A percentile compares a stretch with the other conserved stretches of the same genome.
These are phyloP conservation scores for Drosophila mercatorum DNA, from an alignment of 2,888 invertebrate species.

Conservation along the genomic window DNA sequence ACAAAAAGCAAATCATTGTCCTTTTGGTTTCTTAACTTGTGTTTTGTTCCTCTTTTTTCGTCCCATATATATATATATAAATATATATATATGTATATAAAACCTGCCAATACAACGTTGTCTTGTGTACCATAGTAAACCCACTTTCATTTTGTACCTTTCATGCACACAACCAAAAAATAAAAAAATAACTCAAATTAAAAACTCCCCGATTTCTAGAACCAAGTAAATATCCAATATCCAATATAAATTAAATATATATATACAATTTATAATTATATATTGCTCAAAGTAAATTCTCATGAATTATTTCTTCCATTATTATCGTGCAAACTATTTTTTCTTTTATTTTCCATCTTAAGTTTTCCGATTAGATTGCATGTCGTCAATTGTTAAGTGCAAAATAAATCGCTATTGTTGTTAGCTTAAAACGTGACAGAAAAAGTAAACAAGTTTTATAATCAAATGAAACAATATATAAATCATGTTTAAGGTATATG, in stretches of 20 bases:
- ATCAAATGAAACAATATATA: background rate
- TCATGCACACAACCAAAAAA: conserved; percentile 54
- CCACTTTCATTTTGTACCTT: conserved; percentile 41
- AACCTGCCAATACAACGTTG: conserved; percentile 25
- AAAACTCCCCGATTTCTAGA: conserved; percentile 54
- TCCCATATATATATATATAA: conserved; percentile 15
- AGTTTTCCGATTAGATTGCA: conserved; percentile 43
- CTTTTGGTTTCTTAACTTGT: conserved; percentile 35
- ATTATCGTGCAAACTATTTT: conserved; percentile 22
- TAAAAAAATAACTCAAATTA: conserved; percentile 26
- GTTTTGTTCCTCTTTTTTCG: conserved; percentile 43
- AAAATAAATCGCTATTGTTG: conserved; percentile 12
- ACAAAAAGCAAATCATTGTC: conserved; percentile 35
- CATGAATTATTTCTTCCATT: conserved; percentile 27
- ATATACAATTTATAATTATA: conserved; percentile 12
- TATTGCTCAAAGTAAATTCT: conserved; percentile 43
- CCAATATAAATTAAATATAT: conserved; percentile 15
- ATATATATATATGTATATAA: conserved; percentile 11
- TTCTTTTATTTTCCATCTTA: conserved; percentile 26
- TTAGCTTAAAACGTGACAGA: conserved; percentile 12
- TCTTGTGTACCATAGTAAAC: conserved; percentile 47
- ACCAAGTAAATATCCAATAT: conserved; percentile 70
- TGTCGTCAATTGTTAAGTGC: conserved; percentile 44
- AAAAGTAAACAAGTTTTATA: background rate
- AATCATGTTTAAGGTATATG: background rate